phyloP scores from a whole-genome alignment of 2,113 vertebrate genomes.

The human region GRCh38 chr13:61284001-61284500 shows the following conservation, averaged over 20 bases:
- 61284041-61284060: background rate
- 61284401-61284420: background rate
- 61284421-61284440: background rate
- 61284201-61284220: background rate
- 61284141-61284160: conserved; percentile 39
- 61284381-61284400: background rate
- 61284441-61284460: background rate
- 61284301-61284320: background rate
- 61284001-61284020: background rate
- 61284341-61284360: background rate
- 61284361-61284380: background rate
- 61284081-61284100: conserved; percentile 32
- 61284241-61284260: background rate
- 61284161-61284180: conserved; percentile 32
- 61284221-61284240: conserved; percentile 18
- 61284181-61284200: conserved; percentile 16
- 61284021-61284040: conserved; percentile 31
- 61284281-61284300: background rate
- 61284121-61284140: conserved; percentile 24
- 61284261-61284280: background rate
- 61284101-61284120: conserved; percentile 4
- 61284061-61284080: background rate
- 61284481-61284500: background rate
- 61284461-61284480: background rate
- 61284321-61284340: background rate